Percentiles rank a stretch among this genome's conserved stretches.
These are phyloP conservation scores for Malurus cyaneus DNA, from an alignment of 2,113 vertebrate species.

Conservation along the genomic window DNA sequence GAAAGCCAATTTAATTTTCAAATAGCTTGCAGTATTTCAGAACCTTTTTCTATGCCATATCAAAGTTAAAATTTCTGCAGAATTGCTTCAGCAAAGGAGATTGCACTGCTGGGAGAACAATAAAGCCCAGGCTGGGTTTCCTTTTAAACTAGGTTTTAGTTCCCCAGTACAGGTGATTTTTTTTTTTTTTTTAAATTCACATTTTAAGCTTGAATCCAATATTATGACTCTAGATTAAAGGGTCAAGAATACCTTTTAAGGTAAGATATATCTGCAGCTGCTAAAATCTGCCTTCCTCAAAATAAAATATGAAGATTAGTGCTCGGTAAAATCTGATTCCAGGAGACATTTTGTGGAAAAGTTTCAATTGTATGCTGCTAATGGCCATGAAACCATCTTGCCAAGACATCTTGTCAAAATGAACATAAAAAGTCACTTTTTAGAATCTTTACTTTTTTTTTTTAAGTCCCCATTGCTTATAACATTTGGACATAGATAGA, in stretches of 20 bases:
- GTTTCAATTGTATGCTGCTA: neutral
- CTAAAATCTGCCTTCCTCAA: neutral
- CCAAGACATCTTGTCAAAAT: neutral
- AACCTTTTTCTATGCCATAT: neutral
- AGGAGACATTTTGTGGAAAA: neutral
- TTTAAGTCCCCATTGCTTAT: neutral
- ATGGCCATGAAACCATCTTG: neutral
- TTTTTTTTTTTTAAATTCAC: neutral
- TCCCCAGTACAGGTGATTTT: neutral
- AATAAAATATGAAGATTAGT: neutral
- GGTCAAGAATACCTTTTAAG: neutral
- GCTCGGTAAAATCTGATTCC: neutral
- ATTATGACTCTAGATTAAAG: neutral
- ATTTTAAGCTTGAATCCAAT: neutral
- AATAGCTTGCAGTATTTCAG: neutral
- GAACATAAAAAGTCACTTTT: neutral
- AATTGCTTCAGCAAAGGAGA: neutral
- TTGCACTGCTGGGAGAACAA: neutral
- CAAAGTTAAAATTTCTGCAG: neutral
- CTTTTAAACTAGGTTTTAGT: neutral
- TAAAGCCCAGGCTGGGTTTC: neutral
- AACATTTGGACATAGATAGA: neutral
- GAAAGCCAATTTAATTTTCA: neutral
- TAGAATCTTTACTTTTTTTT: neutral
- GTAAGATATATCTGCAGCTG: neutral